phyloP scores from a whole-genome alignment of 64 coral and sea anemone species.

The Pachyseris speciosa region DNA sequence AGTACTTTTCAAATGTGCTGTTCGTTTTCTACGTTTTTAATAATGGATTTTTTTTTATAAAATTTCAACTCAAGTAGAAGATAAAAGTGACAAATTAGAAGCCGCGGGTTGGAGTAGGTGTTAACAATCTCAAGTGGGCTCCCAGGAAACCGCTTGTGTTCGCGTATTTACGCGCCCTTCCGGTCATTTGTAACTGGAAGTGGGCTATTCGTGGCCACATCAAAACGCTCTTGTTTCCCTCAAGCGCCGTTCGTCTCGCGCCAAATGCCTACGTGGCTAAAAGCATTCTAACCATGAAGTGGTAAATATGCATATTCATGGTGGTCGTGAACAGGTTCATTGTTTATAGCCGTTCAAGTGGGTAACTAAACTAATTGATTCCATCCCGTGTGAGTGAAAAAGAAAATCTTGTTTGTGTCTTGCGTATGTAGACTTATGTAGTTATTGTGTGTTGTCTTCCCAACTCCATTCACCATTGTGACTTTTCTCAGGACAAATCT shows the following conservation, averaged over 20 bases:
- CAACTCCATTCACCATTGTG: too few species aligned
- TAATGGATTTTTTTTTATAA: too few species aligned
- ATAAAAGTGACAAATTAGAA: neutral
- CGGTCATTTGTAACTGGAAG: constrained; percentile 34
- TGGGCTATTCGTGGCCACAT: neutral
- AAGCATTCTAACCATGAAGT: neutral
- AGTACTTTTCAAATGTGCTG: too few species aligned
- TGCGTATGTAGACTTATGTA: too few species aligned
- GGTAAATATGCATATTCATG: too few species aligned
- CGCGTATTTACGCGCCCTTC: neutral
- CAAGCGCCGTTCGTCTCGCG: neutral
- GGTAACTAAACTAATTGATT: too few species aligned
- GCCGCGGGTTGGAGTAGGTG: neutral
- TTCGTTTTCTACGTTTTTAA: neutral
- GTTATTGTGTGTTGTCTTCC: too few species aligned
- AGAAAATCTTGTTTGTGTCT: too few species aligned
- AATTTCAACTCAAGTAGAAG: neutral
- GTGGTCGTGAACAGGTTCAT: too few species aligned
- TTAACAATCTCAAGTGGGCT: neutral
- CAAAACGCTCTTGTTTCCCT: neutral
- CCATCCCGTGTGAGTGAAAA: too few species aligned
- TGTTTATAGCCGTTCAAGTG: too few species aligned
- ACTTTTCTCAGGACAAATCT: too few species aligned
- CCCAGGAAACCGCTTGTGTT: constrained; percentile 11
- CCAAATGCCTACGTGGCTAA: neutral